Evolutionary conservation across 92 coral and sea anemone genomes (phyloP).

Genomic region (Epizoanthus stellaris): DNA sequence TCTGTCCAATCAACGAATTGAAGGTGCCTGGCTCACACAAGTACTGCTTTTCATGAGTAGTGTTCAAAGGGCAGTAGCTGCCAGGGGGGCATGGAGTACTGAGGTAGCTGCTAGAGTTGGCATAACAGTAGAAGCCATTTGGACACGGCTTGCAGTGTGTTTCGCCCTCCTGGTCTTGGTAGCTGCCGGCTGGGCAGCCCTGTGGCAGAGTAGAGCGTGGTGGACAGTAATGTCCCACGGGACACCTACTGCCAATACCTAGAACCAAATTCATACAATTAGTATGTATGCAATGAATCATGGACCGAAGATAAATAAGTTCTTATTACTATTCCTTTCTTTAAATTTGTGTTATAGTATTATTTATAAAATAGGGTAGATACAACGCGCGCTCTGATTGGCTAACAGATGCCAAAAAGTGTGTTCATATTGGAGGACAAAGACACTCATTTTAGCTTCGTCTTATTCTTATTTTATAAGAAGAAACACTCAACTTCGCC

Average conservation of each 20-base stretch:
- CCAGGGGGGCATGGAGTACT: conserved; percentile 85
- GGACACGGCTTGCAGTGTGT: conserved; percentile 87
- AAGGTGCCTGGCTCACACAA: conserved; percentile 87
- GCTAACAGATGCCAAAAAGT: no score
- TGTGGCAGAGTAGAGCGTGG: conserved; percentile 69
- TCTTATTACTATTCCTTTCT: no score
- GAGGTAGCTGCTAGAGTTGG: conserved; percentile 72
- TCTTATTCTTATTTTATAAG: no score
- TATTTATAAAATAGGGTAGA: no score
- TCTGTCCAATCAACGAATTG: conserved; percentile 77
- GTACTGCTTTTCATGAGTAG: conserved; percentile 68
- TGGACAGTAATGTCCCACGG: conserved; percentile 87
- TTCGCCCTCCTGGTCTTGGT: conserved; percentile 81
- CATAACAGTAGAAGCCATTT: conserved; percentile 77
- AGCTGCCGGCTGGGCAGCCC: conserved; percentile 93
- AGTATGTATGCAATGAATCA: neutral
- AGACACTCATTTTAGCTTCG: no score
- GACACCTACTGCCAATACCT: conserved; percentile 93
- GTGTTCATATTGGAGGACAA: no score
- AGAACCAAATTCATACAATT: neutral
- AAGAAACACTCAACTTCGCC: no score
- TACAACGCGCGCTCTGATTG: no score
- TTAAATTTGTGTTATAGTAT: no score
- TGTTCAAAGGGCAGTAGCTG: conserved; percentile 85
- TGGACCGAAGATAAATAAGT: no score